Evolutionary conservation across 2,113 vertebrate genomes (phyloP).

Genomic region (Thamnophis sirtalis): DNA sequence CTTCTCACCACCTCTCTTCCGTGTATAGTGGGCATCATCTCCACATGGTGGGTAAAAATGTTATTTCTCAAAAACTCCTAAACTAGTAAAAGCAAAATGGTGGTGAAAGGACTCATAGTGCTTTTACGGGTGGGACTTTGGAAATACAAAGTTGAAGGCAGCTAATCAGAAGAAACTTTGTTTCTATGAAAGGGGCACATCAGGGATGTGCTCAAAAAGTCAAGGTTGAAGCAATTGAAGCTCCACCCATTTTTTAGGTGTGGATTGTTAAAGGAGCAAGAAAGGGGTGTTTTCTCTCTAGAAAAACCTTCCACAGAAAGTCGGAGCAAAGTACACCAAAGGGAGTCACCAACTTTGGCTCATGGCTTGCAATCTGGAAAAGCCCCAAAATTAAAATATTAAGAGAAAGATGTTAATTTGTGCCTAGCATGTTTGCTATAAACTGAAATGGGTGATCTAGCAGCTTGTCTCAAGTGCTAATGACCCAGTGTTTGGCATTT

Average conservation of each 20-base stretch:
- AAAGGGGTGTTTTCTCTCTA: background rate
- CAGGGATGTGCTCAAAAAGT: background rate
- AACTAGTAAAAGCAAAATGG: background rate
- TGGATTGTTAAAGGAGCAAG: background rate
- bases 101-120: background rate
- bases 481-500: background rate
- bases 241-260: background rate
- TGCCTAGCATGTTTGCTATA: background rate
- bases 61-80: no score
- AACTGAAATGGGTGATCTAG: conserved; percentile 3
- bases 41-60: conserved; percentile 70
- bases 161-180: background rate
- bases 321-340: background rate
- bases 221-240: background rate
- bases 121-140: background rate
- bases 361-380: background rate
- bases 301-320: background rate
- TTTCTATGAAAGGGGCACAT: background rate
- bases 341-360: background rate
- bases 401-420: conserved; percentile 16
- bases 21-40: conserved; percentile 62
- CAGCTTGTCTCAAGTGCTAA: background rate
- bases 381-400: background rate
- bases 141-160: background rate
- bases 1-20: conserved; percentile 70